phyloP scores from a whole-genome alignment of 2,113 vertebrate species.

The Canis aureus region DNA sequence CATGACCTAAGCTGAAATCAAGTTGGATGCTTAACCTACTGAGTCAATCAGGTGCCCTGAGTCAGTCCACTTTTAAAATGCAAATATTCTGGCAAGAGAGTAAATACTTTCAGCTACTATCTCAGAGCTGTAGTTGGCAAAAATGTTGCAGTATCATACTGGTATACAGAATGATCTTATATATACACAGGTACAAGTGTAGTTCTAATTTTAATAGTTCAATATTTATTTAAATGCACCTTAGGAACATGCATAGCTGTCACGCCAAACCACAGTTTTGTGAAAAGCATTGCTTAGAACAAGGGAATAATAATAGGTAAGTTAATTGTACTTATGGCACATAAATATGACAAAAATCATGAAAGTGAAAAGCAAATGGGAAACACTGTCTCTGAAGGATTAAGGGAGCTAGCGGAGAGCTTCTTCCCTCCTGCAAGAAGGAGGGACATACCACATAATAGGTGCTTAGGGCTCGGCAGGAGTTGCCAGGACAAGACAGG shows the following conservation, averaged over 20 bases:
- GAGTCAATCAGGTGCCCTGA: neutral
- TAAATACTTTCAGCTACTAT: neutral
- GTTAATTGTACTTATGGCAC: neutral
- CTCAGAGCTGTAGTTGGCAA: neutral
- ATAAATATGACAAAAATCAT: neutral
- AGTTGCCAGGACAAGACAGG: neutral
- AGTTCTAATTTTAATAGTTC: slow-evolving; percentile 27
- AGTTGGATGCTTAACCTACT: neutral
- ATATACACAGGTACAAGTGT: neutral
- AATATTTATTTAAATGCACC: neutral
- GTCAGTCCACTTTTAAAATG: neutral
- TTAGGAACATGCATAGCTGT: neutral
- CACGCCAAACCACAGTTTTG: neutral
- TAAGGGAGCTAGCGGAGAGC: neutral
- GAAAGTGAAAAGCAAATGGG: neutral
- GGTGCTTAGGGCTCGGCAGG: too few species aligned
- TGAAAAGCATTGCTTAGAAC: neutral
- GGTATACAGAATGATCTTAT: neutral
- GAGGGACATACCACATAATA: neutral
- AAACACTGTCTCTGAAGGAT: neutral
- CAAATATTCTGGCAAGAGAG: neutral
- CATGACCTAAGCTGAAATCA: neutral
- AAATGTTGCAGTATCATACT: neutral
- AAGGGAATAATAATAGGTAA: neutral
- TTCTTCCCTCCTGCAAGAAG: neutral